Evolutionary conservation across 2,888 invertebrate genomes (phyloP), one percentile per base, ranked within the genome.

Genomic region (Sepioteuthis lessoniana): DNA sequence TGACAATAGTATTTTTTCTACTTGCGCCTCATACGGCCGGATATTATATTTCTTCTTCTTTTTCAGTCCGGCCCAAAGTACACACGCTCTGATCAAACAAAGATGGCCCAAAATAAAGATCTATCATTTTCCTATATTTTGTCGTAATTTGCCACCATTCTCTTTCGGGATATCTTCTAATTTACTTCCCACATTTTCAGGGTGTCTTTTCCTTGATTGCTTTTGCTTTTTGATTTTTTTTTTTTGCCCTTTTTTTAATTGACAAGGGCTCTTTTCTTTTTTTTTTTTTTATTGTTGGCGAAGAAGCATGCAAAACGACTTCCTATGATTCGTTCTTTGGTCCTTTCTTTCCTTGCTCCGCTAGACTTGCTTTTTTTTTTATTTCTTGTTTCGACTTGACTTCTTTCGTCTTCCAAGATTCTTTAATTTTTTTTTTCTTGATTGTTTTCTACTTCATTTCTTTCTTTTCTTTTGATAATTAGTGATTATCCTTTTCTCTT

Each of bases 91-190:
- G 35, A 76, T 76, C 76, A 76, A 76, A 76, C 76, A 76, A 76
- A 76, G 55, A 76, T 76, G n/a, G 16, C 13, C n/a, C 13, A 76
- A 76, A n/a, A 35, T n/a, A 76, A 76, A 76, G 76, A 16, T n/a
- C 76, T n/a, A 76, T 76, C 76, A 76, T 76, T 76, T 76, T 76
- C n/a, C 76, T 76, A 76, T n/a, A 76, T 76, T 76, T n/a, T 76
- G 76, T 76, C n/a, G 76, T 76, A 76, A 76, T 76, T 76, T 76
- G n/a, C 76, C 35, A 19, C n/a, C 76, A 76, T 76, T 76, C 76
- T n/a, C 76, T 76, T 76, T 76, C n/a, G n/a, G 35, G 35, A 76
- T 4, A 76, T 76, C n/a, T 76, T 35, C n/a, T 76, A 76, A 76
- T 76, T 76, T 76, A n/a, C 76, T 35, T n/a, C n/a, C n/a, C 76